A percentile compares a stretch with the other conserved stretches of the same genome.
Evolutionary conservation across 2,113 vertebrate species (phyloP).

Genomic region (Psephotus haematonotus): DNA sequence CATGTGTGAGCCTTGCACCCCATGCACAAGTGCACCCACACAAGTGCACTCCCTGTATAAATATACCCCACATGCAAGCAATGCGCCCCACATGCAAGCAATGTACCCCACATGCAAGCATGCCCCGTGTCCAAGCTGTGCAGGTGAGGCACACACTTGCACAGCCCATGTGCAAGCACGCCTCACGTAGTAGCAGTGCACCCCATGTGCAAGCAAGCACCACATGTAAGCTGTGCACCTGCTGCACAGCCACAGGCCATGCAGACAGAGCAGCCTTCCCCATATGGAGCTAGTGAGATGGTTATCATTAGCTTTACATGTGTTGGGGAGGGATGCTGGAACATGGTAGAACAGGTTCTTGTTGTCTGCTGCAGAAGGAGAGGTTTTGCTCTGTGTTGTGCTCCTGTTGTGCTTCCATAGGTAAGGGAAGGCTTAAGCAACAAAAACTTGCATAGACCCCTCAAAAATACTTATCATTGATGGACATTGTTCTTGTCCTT

Average conservation of each 20-base stretch:
- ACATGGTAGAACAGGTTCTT: accelerated
- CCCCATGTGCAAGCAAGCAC: too few species aligned
- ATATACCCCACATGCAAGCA: accelerated
- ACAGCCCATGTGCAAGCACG: accelerated
- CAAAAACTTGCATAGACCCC: accelerated
- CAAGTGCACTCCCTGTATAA: accelerated
- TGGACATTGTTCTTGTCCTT: neutral
- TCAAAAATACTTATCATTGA: accelerated
- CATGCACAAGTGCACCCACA: accelerated
- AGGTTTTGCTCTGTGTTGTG: accelerated
- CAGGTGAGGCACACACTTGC: neutral
- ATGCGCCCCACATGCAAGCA: accelerated
- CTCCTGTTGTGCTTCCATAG: accelerated
- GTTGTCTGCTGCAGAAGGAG: accelerated
- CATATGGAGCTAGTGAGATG: neutral
- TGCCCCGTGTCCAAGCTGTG: neutral
- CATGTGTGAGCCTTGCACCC: accelerated
- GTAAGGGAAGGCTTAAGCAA: neutral
- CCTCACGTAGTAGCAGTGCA: accelerated
- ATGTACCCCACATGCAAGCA: accelerated
- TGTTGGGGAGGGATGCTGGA: neutral
- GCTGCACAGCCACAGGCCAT: neutral
- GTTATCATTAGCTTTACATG: accelerated
- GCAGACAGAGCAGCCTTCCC: neutral
- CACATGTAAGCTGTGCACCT: accelerated